Conservation (phyloP, 2,797 vertebrate species). For the Amblyraja radiata region DNA sequence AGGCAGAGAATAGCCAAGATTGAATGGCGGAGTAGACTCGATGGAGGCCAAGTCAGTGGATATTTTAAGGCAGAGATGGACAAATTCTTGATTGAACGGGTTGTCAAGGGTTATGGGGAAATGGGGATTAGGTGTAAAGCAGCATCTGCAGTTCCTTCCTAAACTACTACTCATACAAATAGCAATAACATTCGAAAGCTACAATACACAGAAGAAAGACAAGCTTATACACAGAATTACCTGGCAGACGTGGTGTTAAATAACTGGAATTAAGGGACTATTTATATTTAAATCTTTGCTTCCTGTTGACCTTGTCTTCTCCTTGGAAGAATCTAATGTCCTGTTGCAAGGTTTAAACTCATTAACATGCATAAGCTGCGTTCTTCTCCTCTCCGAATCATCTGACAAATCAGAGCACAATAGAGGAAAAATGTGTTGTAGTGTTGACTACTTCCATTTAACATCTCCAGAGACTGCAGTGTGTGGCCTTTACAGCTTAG, state of each 20-base stretch:
- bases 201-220: background rate
- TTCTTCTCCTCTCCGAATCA: background rate
- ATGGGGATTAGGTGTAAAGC: too few relatives aligned
- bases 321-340: background rate
- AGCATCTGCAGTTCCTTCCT: too few relatives aligned
- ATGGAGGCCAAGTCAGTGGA: too few relatives aligned
- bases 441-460: too few relatives aligned
- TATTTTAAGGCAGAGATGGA: too few relatives aligned
- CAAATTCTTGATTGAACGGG: too few relatives aligned
- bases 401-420: background rate
- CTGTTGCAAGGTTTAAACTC: background rate
- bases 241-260: background rate
- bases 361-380: constrained; percentile 18
- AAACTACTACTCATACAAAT: too few relatives aligned
- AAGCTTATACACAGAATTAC: background rate
- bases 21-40: too few relatives aligned
- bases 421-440: background rate
- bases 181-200: background rate
- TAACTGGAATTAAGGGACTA: constrained; percentile 29
- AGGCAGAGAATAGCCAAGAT: too few relatives aligned
- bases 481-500: too few relatives aligned
- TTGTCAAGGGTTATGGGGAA: too few relatives aligned
- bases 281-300: constrained; percentile 20
- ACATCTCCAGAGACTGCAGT: too few relatives aligned
- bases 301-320: constrained; percentile 6